A percentile compares a stretch with the other conserved stretches of the same genome.
phyloP scores from a whole-genome alignment of 2,113 vertebrate genomes.

The Ophiodon elongatus region DNA sequence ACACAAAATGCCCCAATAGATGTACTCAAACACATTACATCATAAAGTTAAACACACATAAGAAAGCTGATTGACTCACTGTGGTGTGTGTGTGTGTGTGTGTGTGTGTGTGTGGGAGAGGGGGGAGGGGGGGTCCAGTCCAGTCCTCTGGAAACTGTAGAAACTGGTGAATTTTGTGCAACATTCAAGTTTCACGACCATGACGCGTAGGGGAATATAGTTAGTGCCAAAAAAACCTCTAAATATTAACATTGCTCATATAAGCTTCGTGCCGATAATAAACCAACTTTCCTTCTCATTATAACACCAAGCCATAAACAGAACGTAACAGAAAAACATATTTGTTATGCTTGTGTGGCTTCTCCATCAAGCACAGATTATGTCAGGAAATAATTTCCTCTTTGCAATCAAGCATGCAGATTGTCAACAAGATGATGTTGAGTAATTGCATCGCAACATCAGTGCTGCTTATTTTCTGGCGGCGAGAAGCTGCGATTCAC shows the following conservation, averaged over 20 bases:
- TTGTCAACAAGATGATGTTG: constrained; percentile 39
- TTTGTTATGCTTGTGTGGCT: not conserved
- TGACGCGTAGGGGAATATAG: not conserved
- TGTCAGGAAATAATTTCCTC: constrained; percentile 50
- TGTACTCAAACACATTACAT: not conserved
- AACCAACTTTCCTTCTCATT: not conserved
- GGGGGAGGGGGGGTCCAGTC: not conserved
- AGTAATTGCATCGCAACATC: constrained; percentile 44
- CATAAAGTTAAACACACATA: not conserved
- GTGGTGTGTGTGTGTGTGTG: too few relatives aligned
- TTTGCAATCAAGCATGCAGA: constrained; percentile 50
- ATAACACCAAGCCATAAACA: not conserved
- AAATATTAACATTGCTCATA: constrained; percentile 4
- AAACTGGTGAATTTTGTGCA: not conserved
- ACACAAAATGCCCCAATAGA: not conserved
- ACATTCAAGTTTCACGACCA: not conserved
- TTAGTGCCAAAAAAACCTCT: not conserved
- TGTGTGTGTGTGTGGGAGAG: not conserved
- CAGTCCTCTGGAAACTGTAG: not conserved
- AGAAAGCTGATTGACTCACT: not conserved
- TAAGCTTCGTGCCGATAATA: not conserved
- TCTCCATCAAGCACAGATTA: constrained; percentile 22
- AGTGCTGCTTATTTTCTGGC: constrained; percentile 34
- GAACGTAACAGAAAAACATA: not conserved
- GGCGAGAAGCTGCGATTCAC: constrained; percentile 31